A percentile compares a stretch with the other conserved stretches of the same genome.
These are phyloP conservation scores for Spea bombifrons DNA, from an alignment of 2,113 vertebrate species.

Conservation along the genomic window DNA sequence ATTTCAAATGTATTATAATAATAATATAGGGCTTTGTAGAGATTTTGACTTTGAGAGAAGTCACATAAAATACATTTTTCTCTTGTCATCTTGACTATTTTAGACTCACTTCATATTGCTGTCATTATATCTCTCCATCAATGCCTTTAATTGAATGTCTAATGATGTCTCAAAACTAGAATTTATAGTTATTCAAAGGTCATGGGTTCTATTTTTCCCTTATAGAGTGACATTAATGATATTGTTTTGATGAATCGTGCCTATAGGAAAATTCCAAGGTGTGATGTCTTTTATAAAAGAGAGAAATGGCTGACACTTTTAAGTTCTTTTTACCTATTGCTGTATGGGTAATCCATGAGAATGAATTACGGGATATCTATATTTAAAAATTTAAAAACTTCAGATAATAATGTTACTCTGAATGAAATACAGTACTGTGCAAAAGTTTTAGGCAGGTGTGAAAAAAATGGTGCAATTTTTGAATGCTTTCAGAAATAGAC, in stretches of 20 bases:
- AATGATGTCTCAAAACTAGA: conserved; percentile 29
- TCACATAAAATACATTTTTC: neutral
- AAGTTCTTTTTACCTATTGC: no score
- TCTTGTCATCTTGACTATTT: neutral
- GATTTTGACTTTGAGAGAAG: neutral
- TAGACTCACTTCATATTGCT: conserved; percentile 24
- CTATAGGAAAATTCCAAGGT: conserved; percentile 31
- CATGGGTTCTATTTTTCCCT: conserved; percentile 30
- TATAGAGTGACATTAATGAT: conserved; percentile 35
- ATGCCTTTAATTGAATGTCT: conserved; percentile 21
- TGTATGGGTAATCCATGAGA: no score
- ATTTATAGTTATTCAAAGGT: conserved; percentile 41
- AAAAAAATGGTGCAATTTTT: no score
- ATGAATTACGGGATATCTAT: no score
- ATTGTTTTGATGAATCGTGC: conserved; percentile 14
- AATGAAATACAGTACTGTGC: no score
- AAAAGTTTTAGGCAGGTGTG: no score
- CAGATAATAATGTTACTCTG: conserved; percentile 2
- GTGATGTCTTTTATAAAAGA: conserved; percentile 23
- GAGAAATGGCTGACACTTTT: conserved; percentile 13
- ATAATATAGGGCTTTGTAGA: neutral
- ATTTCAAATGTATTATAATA: neutral
- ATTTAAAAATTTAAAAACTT: conserved; percentile 1
- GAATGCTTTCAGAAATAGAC: no score
- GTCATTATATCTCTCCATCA: conserved; percentile 8